Conservation (phyloP, 2,888 invertebrate species). For the Nemotelus pantherinus region DNA sequence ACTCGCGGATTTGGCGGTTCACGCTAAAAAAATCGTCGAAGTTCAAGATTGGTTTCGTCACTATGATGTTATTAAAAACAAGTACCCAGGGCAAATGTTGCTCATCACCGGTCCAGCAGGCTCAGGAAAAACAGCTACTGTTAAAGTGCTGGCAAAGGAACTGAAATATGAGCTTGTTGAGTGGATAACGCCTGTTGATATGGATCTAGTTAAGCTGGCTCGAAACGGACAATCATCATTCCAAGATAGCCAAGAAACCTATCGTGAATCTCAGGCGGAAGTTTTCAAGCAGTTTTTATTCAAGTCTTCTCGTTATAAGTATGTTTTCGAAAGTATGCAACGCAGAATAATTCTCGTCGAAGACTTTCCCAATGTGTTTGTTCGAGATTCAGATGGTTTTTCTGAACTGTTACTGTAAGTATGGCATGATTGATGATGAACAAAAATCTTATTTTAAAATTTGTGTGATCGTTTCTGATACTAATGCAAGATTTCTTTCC, state of each 20-base stretch:
- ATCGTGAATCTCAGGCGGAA: conserved; percentile 70
- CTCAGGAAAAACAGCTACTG: conserved; percentile 81
- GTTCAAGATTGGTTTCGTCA: conserved; percentile 73
- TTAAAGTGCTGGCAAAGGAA: conserved; percentile 74
- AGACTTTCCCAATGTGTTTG: conserved; percentile 83
- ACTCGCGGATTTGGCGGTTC: conserved; percentile 75
- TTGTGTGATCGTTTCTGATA: conserved; percentile 26
- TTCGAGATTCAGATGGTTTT: conserved; percentile 74
- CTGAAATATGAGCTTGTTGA: conserved; percentile 69
- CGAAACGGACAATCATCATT: conserved; percentile 39
- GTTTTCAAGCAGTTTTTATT: conserved; percentile 81
- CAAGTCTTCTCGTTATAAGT: conserved; percentile 79
- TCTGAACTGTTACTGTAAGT: conserved; percentile 75
- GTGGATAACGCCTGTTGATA: conserved; percentile 85
- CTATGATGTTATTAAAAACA: conserved; percentile 54
- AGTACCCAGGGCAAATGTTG: conserved; percentile 68
- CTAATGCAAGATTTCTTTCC: conserved; percentile 17
- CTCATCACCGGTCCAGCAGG: conserved; percentile 86
- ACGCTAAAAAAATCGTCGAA: conserved; percentile 79
- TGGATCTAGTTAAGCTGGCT: conserved; percentile 67
- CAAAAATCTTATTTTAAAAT: neutral
- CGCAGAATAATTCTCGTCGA: conserved; percentile 76
- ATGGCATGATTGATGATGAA: neutral
- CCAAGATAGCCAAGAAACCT: conserved; percentile 55
- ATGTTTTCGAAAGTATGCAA: conserved; percentile 67